Conservation (phyloP, 2,797 vertebrate genomes). For the Nyctibius grandis region DNA sequence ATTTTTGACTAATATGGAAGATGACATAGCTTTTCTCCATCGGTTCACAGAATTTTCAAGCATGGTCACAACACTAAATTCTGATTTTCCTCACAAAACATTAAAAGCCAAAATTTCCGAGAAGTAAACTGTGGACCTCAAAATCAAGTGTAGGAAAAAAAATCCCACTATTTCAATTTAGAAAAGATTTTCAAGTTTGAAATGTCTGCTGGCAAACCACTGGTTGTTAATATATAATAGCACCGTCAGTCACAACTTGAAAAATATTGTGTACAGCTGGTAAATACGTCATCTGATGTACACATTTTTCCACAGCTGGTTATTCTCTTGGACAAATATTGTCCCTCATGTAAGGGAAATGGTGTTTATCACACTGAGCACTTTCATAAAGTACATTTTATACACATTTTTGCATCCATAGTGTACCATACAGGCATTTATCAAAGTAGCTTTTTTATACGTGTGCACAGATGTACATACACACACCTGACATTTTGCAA, state of each 20-base stretch:
- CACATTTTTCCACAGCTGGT: background rate
- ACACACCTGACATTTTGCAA: background rate
- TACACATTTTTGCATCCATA: background rate
- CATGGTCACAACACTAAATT: background rate
- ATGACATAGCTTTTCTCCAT: constrained; percentile 38
- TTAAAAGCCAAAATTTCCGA: background rate
- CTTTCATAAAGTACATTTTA: background rate
- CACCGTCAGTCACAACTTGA: background rate
- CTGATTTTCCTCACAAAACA: background rate
- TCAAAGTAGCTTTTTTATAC: background rate
- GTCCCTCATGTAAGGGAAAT: background rate
- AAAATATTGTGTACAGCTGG: background rate
- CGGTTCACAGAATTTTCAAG: background rate
- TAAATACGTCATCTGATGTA: background rate
- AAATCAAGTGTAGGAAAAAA: background rate
- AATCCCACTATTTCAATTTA: background rate
- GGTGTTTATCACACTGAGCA: background rate
- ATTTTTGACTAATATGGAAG: constrained; percentile 57
- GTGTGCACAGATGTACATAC: background rate
- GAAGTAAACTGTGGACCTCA: background rate
- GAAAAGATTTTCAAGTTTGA: background rate
- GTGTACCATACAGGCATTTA: background rate
- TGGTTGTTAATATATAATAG: background rate
- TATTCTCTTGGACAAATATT: background rate
- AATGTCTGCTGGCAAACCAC: background rate